Percentiles rank a stretch among this genome's conserved stretches.
phyloP scores from a whole-genome alignment of 2,888 invertebrate genomes.

The Leptopilina drosophilae region DNA sequence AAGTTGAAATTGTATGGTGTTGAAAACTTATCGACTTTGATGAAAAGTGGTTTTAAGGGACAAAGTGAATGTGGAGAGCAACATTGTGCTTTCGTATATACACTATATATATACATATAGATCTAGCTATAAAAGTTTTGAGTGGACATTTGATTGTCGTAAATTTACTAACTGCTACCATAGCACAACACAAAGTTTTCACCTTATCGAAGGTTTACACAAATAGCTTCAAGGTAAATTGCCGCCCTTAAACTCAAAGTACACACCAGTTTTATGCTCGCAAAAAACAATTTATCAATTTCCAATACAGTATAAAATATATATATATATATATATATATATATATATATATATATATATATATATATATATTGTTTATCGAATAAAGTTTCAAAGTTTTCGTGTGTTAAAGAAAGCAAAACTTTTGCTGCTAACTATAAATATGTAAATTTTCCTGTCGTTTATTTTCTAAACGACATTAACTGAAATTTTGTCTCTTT shows the following conservation, averaged over 20 bases:
- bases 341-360: no score
- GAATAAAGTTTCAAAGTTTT: no score
- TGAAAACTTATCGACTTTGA: conserved; percentile 19
- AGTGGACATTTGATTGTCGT: conserved; percentile 16
- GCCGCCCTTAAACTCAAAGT: not conserved
- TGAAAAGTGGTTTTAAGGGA: conserved; percentile 13
- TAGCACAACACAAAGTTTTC: not conserved
- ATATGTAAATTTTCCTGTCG: no score
- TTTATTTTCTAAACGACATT: no score
- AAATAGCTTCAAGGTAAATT: not conserved
- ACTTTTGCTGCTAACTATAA: no score
- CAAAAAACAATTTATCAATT: not conserved
- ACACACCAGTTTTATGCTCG: not conserved
- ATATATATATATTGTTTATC: no score
- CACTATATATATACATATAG: no score
- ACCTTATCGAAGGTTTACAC: not conserved
- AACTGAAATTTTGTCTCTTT: no score
- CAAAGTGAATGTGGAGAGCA: conserved; percentile 24
- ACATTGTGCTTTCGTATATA: not conserved
- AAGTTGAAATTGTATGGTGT: conserved; percentile 12
- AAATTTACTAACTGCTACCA: not conserved
- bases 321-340: no score
- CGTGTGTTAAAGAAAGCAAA: no score
- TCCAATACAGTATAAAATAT: not conserved
- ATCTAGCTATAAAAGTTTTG: conserved; percentile 17